These are phyloP conservation scores for Drosophila antonietae DNA, from an alignment of 2,888 invertebrate species.

Conservation along the genomic window DNA sequence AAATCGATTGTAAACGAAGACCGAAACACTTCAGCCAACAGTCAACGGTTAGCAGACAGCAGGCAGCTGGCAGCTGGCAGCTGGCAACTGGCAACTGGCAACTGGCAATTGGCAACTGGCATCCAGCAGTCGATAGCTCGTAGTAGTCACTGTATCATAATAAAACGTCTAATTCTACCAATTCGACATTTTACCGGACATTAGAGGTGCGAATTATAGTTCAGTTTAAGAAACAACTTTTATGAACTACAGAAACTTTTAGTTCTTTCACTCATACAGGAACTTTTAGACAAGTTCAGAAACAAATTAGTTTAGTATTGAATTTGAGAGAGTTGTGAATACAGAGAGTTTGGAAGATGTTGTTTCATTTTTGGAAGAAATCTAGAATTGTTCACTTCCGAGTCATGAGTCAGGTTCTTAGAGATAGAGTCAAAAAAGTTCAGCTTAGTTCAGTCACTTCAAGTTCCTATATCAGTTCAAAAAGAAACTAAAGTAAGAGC, in stretches of 20 bases:
- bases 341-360: neutral
- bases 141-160: slow-evolving; percentile 66
- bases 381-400: neutral
- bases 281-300: neutral
- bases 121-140: slow-evolving; percentile 2
- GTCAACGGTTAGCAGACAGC: neutral
- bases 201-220: slow-evolving; percentile 4
- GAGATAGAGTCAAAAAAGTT: no score
- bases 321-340: neutral
- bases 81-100: neutral
- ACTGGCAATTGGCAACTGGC: neutral
- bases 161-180: slow-evolving; percentile 73
- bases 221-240: slow-evolving; percentile 1
- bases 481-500: no score
- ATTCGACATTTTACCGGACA: slow-evolving; percentile 52
- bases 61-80: neutral
- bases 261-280: neutral
- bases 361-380: no score
- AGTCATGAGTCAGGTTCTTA: neutral
- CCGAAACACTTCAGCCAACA: slow-evolving; percentile 15
- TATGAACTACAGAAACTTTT: slow-evolving; percentile 2
- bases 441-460: no score
- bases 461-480: no score
- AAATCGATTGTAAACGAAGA: slow-evolving; percentile 77
- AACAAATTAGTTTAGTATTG: neutral